These are phyloP conservation scores for Siniperca obscura DNA, from an alignment of 2,797 vertebrate genomes.

Conservation along the genomic window DNA sequence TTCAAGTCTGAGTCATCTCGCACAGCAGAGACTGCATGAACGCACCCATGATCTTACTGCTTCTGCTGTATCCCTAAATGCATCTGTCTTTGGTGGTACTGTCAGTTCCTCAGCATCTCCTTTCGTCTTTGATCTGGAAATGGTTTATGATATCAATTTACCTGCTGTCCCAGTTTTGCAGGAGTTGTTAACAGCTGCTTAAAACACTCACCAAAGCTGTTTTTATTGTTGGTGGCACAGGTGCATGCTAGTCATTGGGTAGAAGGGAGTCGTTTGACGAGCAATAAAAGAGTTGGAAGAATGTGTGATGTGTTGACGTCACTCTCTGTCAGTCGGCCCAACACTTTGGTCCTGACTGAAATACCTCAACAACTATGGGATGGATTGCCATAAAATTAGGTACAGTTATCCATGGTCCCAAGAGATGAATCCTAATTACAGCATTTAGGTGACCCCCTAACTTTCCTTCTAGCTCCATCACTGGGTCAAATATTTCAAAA, in stretches of 20 bases:
- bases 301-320: not conserved
- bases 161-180: constrained; percentile 68
- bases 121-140: constrained; percentile 61
- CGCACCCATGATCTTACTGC: constrained; percentile 19
- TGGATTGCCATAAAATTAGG: not conserved
- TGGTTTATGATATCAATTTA: constrained; percentile 63
- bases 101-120: constrained; percentile 25
- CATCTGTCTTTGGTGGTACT: constrained; percentile 21
- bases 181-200: constrained; percentile 68
- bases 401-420: not conserved
- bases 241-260: constrained; percentile 38
- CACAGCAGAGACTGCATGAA: constrained; percentile 29
- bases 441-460: not conserved
- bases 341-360: not conserved
- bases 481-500: not conserved
- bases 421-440: not conserved
- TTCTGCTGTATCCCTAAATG: constrained; percentile 35
- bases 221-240: constrained; percentile 60
- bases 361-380: not conserved
- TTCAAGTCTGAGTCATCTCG: constrained; percentile 47
- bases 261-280: constrained; percentile 50
- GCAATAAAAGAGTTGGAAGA: constrained; percentile 47
- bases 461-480: not conserved
- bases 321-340: no score
- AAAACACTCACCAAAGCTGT: constrained; percentile 52